These are phyloP conservation scores for Anthonomus grandis DNA, from an alignment of 1,140 invertebrate genomes.

Conservation along the genomic window DNA sequence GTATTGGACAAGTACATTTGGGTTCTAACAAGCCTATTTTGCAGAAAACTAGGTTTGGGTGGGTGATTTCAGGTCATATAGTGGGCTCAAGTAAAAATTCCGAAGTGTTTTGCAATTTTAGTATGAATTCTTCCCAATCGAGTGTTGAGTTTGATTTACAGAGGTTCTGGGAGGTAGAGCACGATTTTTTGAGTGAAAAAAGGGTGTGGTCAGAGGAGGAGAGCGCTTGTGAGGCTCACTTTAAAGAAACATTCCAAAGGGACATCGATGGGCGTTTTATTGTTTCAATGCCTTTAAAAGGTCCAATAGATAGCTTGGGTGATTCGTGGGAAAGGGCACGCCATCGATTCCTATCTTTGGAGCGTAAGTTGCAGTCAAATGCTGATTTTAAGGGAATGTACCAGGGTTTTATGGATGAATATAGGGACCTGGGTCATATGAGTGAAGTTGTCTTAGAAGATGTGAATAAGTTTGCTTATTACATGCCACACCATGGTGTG, in stretches of 20 bases:
- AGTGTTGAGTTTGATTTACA: background rate
- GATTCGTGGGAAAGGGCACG: slow-evolving; percentile 20
- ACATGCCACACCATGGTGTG: background rate
- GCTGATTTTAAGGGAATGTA: background rate
- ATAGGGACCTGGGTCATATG: background rate
- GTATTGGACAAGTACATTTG: background rate
- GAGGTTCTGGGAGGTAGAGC: slow-evolving; percentile 24
- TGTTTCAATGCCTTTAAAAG: slow-evolving; percentile 27
- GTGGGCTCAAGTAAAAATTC: background rate
- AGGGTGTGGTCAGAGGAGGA: slow-evolving; percentile 3
- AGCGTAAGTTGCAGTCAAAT: slow-evolving; percentile 15
- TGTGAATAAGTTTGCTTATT: background rate
- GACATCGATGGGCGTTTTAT: slow-evolving; percentile 23
- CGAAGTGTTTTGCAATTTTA: background rate
- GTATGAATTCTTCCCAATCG: background rate
- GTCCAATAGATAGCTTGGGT: slow-evolving; percentile 22
- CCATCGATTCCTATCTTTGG: background rate
- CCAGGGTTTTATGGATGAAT: background rate
- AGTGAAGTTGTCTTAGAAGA: background rate
- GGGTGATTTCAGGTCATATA: slow-evolving; percentile 12
- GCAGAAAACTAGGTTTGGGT: slow-evolving; percentile 13
- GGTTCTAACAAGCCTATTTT: slow-evolving; percentile 8
- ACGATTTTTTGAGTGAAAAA: background rate
- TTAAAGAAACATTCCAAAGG: slow-evolving; percentile 3
- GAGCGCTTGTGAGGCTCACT: slow-evolving; percentile 19